phyloP scores from a whole-genome alignment of 2,888 invertebrate species.

The Ennomos fuscantarius region DNA sequence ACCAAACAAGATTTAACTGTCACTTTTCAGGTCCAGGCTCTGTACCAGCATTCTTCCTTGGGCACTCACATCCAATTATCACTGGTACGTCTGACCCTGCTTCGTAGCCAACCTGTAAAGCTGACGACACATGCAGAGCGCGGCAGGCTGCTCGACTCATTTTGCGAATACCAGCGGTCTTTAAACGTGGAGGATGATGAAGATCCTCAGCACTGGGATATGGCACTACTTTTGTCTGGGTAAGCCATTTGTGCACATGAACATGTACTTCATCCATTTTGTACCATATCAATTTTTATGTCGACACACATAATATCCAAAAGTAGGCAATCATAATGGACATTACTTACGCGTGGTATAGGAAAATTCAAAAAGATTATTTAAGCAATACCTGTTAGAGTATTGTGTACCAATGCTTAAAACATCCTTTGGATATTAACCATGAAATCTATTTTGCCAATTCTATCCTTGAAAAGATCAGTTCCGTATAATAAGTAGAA shows the following conservation, averaged over 20 bases:
- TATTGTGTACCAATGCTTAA: too few species aligned
- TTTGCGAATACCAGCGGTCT: slow-evolving; percentile 88
- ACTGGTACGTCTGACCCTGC: slow-evolving; percentile 89
- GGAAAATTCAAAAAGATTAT: too few species aligned
- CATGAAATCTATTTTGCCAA: too few species aligned
- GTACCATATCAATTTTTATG: too few species aligned
- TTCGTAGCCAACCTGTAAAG: slow-evolving; percentile 86
- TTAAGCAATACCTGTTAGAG: too few species aligned
- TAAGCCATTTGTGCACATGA: slow-evolving; percentile 60
- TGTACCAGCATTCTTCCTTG: slow-evolving; percentile 91
- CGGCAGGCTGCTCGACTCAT: slow-evolving; percentile 88
- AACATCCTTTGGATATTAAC: too few species aligned
- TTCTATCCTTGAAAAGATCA: too few species aligned
- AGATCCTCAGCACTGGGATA: slow-evolving; percentile 92
- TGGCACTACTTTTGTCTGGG: slow-evolving; percentile 91
- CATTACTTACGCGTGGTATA: too few species aligned
- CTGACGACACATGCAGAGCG: slow-evolving; percentile 88
- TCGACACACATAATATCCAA: too few species aligned
- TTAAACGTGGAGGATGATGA: slow-evolving; percentile 88
- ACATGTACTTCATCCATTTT: too few species aligned
- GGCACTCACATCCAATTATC: slow-evolving; percentile 88
- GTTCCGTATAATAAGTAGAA: too few species aligned
- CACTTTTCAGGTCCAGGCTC: slow-evolving; percentile 87
- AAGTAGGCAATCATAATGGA: too few species aligned
- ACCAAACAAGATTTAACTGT: slow-evolving; percentile 18